A percentile compares a stretch with the other conserved stretches of the same genome.
Conservation (phyloP, 2,888 invertebrate genomes). For the Tillus elongatus region DNA sequence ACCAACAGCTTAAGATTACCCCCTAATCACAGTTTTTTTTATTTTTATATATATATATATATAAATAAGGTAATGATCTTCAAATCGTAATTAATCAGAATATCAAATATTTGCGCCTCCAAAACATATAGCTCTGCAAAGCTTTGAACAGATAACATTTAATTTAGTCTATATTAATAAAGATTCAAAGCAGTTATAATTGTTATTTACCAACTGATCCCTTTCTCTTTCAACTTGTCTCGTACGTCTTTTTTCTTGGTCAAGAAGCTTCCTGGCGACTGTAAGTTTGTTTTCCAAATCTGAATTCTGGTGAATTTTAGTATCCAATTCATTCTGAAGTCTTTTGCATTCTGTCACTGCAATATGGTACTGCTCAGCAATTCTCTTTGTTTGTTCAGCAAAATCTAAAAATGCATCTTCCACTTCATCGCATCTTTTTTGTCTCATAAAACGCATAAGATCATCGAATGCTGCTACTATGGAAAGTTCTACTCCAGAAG, state of each 20-base stretch:
- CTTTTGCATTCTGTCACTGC: constrained; percentile 64
- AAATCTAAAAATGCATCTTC: constrained; percentile 50
- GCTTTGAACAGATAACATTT: too few species aligned
- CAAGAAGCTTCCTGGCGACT: constrained; percentile 70
- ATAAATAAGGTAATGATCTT: too few species aligned
- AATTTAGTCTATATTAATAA: too few species aligned
- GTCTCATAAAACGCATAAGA: constrained; percentile 20
- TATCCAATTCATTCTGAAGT: constrained; percentile 61
- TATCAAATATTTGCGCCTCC: too few species aligned
- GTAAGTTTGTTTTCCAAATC: constrained; percentile 73
- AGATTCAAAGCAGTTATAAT: too few species aligned
- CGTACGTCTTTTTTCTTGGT: constrained; percentile 66
- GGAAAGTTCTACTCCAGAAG: constrained; percentile 19
- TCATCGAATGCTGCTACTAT: constrained; percentile 29
- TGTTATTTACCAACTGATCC: constrained; percentile 54
- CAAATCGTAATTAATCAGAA: too few species aligned
- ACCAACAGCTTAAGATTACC: too few species aligned
- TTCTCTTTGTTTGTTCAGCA: constrained; percentile 62
- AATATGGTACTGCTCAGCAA: constrained; percentile 58
- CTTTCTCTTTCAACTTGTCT: constrained; percentile 63
- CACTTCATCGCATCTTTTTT: constrained; percentile 14
- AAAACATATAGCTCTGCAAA: too few species aligned
- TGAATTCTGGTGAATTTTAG: constrained; percentile 60
- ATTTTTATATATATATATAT: too few species aligned
- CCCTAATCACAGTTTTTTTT: too few species aligned